Evolutionary conservation across 2,113 vertebrate species (phyloP), one percentile per base, ranked within the genome.

Genomic region (Oryctolagus cuniculus): DNA sequence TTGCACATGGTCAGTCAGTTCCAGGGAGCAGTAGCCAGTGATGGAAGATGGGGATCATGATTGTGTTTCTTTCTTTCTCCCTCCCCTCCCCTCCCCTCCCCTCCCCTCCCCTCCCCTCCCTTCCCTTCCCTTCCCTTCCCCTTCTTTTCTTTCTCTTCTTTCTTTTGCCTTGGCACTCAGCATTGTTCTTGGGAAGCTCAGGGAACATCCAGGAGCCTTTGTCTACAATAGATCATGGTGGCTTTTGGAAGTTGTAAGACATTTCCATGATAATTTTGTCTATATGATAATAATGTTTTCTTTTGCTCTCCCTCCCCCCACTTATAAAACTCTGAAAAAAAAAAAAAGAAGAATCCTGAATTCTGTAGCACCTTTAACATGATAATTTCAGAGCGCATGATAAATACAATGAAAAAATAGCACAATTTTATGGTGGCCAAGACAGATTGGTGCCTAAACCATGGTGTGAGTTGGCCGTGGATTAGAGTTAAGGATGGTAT

Each of bases 161-260:
- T 1, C 6, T 7, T 44, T 7, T 7, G 44, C 38, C 29, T 31
- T 89, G 24, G 2, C 51, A 6, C 22, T 92, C 29, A 66, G 69
- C n/a, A 85, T 10, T 17, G 0, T n/a, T 87, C 27, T 75, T 83
- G 53, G 44, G 58, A 34, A 66, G 31, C 5, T 69, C 44, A 19
- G 31, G 36, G 89, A 87, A 64, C 17, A 69, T 58, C 29, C 70
- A 21, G 64, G 19, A 21, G 53, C 61, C 61, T 93, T 38, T 95
- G 0, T 55, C 8, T 66, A 15, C 12, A 67, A 4, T 4, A 87
- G 24, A 36, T 34, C 22, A 80, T 83, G 6, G 24, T 75, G 24
- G 22, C 49, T 96, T 92, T 95, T 66, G 51, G 36, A 93, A 91
- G 13, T 55, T 87, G 89, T 69, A 77, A 73, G 75, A 87, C 8